Conservation (phyloP, 2,797 vertebrate genomes). For the Epinephelus coioides region DNA sequence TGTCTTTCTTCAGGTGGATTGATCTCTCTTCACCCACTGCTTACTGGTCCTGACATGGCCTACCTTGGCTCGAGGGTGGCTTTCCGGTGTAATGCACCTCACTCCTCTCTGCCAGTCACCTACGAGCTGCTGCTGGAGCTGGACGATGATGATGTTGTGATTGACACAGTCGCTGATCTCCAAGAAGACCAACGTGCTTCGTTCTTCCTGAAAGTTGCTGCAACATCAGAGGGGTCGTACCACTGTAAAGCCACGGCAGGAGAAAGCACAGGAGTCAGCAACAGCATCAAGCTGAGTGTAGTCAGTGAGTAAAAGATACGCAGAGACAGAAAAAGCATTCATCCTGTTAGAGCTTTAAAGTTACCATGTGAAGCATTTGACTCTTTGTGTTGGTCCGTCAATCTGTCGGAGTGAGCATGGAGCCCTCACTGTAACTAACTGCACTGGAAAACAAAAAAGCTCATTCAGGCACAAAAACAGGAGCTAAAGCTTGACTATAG, state of each 20-base stretch:
- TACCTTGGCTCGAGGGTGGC: conserved; percentile 61
- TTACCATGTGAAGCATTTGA: background rate
- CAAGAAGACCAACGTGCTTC: conserved; percentile 18
- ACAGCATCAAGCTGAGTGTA: conserved; percentile 73
- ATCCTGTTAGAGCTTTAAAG: background rate
- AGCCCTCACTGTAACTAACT: no score
- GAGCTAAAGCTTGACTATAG: no score
- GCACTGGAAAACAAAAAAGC: no score
- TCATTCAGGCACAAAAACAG: no score
- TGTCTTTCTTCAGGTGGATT: conserved; percentile 63
- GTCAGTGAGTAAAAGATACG: conserved; percentile 80
- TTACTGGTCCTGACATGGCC: conserved; percentile 81
- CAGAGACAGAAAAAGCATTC: background rate
- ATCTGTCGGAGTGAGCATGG: no score
- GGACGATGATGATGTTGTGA: conserved; percentile 4
- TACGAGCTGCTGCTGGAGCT: conserved; percentile 68
- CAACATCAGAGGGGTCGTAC: conserved; percentile 73
- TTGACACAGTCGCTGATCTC: background rate
- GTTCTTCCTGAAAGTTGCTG: conserved; percentile 64
- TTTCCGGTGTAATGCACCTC: conserved; percentile 69
- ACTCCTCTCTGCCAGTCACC: conserved; percentile 49
- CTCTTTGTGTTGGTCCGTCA: no score
- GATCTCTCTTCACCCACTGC: conserved; percentile 34
- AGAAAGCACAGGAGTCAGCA: conserved; percentile 64
- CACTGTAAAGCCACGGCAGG: conserved; percentile 66